These are phyloP conservation scores for Dermatophagoides farinae DNA, from an alignment of 1,140 invertebrate genomes.

Conservation along the genomic window DNA sequence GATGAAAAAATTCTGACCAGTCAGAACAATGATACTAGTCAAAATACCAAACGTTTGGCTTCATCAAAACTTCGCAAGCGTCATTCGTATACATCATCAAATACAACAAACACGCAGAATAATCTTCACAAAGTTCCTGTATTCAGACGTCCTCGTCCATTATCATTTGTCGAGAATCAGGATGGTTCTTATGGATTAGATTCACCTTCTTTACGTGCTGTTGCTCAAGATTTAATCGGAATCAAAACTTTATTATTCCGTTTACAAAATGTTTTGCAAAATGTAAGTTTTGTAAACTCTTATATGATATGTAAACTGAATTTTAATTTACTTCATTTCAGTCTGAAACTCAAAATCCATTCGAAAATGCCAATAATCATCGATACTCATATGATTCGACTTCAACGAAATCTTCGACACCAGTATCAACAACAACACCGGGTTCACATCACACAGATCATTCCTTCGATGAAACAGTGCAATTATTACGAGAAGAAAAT, in stretches of 20 bases:
- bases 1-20: neutral
- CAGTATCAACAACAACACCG: too few relatives aligned
- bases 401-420: neutral
- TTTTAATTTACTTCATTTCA: slow-evolving; percentile 10
- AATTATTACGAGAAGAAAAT: slow-evolving; percentile 35
- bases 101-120: neutral
- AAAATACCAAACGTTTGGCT: neutral
- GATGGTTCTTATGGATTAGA: slow-evolving; percentile 38
- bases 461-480: neutral
- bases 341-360: slow-evolving; percentile 65
- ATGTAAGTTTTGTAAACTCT: slow-evolving; percentile 24
- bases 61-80: neutral
- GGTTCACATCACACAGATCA: neutral
- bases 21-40: neutral
- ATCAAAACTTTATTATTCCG: slow-evolving; percentile 55
- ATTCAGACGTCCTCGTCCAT: slow-evolving; percentile 17
- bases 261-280: slow-evolving; percentile 50
- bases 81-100: slow-evolving; percentile 3
- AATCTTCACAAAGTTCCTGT: neutral
- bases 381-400: neutral
- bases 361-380: slow-evolving; percentile 30
- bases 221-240: slow-evolving; percentile 50
- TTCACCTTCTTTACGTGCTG: slow-evolving; percentile 39
- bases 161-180: slow-evolving; percentile 22
- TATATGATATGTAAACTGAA: neutral